Evolutionary conservation across 2,888 invertebrate genomes (phyloP).

Genomic region (Acronicta psi): DNA sequence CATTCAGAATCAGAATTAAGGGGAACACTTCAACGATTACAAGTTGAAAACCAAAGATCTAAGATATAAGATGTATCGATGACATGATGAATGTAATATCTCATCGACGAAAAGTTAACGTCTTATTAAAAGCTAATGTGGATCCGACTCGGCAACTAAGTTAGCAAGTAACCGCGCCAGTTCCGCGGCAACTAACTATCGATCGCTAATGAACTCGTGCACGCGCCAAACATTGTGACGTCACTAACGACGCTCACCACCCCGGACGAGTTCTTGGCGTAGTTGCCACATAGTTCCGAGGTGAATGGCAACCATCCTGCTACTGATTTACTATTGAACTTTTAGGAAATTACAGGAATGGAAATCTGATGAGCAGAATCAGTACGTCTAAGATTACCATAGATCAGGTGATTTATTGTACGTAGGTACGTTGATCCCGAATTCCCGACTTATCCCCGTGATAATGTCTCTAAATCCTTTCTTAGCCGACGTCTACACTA

Average conservation of each 20-base stretch:
- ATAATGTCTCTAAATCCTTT: too few species aligned
- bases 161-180: conserved; percentile 21
- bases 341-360: conserved; percentile 3
- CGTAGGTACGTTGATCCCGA: too few species aligned
- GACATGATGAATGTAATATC: conserved; percentile 6
- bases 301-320: conserved; percentile 27
- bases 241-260: conserved; percentile 37
- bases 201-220: conserved; percentile 41
- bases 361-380: neutral
- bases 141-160: conserved; percentile 33
- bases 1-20: too few species aligned
- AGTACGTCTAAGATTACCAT: too few species aligned
- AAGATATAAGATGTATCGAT: conserved; percentile 8
- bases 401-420: too few species aligned
- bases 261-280: conserved; percentile 26
- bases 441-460: too few species aligned
- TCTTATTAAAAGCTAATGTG: conserved; percentile 57
- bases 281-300: conserved; percentile 37
- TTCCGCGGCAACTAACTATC: conserved; percentile 30
- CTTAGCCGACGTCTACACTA: too few species aligned
- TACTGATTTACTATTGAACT: conserved; percentile 23
- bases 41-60: too few species aligned
- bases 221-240: conserved; percentile 38
- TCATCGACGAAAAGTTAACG: conserved; percentile 12
- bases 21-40: neutral